Evolutionary conservation across 37 sponge, comb jelly and placozoan genomes (phyloP).

Genomic region (Dysidea cf. avara): DNA sequence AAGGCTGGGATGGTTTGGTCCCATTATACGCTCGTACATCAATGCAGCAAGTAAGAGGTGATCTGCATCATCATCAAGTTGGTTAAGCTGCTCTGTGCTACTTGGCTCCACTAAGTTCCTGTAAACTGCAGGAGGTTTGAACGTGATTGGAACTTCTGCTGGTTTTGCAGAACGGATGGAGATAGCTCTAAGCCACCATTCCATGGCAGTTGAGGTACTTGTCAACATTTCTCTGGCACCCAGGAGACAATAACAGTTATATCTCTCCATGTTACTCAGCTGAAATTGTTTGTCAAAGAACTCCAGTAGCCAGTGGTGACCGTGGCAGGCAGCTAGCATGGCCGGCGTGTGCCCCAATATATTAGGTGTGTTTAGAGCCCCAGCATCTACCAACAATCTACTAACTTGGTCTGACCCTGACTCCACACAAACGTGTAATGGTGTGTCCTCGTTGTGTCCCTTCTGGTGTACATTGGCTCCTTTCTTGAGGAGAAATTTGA

Average conservation of each 20-base stretch:
- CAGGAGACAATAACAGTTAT: slow-evolving; percentile 77
- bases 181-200: slow-evolving; percentile 48
- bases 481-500: slow-evolving; percentile 63
- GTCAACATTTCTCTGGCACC: slow-evolving; percentile 62
- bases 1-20: slow-evolving; percentile 74
- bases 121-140: slow-evolving; percentile 40
- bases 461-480: slow-evolving; percentile 75
- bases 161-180: slow-evolving; percentile 4
- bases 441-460: slow-evolving; percentile 80
- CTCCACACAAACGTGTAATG: slow-evolving; percentile 88
- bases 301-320: slow-evolving; percentile 58
- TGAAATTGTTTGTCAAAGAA: slow-evolving; percentile 46
- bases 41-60: slow-evolving; percentile 60
- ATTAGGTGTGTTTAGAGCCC: slow-evolving; percentile 75
- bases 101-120: slow-evolving; percentile 58
- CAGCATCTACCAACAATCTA: slow-evolving; percentile 65
- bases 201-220: background rate
- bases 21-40: slow-evolving; percentile 79
- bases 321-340: slow-evolving; percentile 80
- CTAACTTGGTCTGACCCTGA: slow-evolving; percentile 64
- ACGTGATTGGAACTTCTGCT: slow-evolving; percentile 1
- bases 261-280: slow-evolving; percentile 34
- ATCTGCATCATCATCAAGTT: slow-evolving; percentile 21
- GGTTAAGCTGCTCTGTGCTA: slow-evolving; percentile 10
- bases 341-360: slow-evolving; percentile 81